Evolutionary conservation across 2,113 vertebrate species (phyloP).

Genomic region (Anoura caudifer): DNA sequence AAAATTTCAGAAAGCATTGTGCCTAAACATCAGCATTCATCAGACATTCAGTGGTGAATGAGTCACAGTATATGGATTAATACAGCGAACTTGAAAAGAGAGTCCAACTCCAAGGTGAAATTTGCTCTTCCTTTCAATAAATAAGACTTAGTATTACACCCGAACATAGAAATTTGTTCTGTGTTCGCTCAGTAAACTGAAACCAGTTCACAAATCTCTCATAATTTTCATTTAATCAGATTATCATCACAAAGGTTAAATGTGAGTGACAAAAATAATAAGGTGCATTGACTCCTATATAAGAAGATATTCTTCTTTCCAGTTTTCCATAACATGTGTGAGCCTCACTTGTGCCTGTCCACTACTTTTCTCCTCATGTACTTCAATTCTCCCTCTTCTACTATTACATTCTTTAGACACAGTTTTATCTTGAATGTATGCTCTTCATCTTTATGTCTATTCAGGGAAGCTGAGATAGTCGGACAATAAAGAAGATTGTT

Average conservation of each 20-base stretch:
- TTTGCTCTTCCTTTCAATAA: conserved; percentile 30
- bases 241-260: conserved; percentile 9
- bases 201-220: not conserved
- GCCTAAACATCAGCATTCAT: not conserved
- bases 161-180: not conserved
- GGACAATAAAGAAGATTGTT: not conserved
- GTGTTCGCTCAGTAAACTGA: not conserved
- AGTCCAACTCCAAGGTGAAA: not conserved
- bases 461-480: not conserved
- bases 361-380: not conserved
- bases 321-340: not conserved
- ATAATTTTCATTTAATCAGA: conserved; percentile 16
- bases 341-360: no score
- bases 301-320: not conserved
- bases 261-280: not conserved
- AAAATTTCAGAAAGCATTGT: not conserved
- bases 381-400: not conserved
- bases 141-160: not conserved
- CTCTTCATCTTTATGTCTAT: not conserved
- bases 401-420: not conserved
- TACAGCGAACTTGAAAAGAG: not conserved
- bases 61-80: not conserved
- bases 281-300: not conserved
- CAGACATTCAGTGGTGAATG: not conserved
- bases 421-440: not conserved